Conservation (phyloP, 2,888 invertebrate genomes). For the Stenoptilia bipunctidactyla region DNA sequence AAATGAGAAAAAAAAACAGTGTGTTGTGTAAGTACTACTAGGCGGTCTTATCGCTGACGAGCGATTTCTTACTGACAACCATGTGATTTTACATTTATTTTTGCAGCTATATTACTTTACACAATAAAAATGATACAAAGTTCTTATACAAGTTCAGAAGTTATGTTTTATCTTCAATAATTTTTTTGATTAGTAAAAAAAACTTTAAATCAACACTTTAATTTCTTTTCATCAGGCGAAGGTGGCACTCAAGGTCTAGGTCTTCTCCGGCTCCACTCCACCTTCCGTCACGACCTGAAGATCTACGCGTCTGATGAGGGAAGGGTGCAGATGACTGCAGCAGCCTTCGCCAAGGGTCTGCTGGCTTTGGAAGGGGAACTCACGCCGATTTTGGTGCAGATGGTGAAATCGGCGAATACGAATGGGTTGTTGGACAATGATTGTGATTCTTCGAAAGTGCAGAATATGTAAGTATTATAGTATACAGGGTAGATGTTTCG, state of each 20-base stretch:
- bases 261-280: slow-evolving; percentile 92
- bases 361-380: slow-evolving; percentile 97
- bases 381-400: slow-evolving; percentile 98
- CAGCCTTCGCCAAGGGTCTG: slow-evolving; percentile 98
- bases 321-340: slow-evolving; percentile 99
- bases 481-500: background rate
- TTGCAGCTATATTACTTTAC: no score
- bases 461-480: slow-evolving; percentile 83
- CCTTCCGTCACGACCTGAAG: slow-evolving; percentile 98
- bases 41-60: no score
- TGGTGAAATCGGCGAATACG: slow-evolving; percentile 99
- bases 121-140: no score
- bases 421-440: slow-evolving; percentile 98
- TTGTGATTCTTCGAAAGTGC: slow-evolving; percentile 95
- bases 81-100: no score
- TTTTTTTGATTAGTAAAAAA: no score
- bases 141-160: no score
- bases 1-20: no score
- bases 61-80: no score
- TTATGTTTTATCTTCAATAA: no score
- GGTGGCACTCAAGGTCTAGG: slow-evolving; percentile 95
- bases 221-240: slow-evolving; percentile 85
- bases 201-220: no score
- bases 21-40: no score
- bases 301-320: slow-evolving; percentile 99